Evolutionary conservation across 2,113 vertebrate genomes (phyloP).

Genomic region (Cheirogaleus medius): DNA sequence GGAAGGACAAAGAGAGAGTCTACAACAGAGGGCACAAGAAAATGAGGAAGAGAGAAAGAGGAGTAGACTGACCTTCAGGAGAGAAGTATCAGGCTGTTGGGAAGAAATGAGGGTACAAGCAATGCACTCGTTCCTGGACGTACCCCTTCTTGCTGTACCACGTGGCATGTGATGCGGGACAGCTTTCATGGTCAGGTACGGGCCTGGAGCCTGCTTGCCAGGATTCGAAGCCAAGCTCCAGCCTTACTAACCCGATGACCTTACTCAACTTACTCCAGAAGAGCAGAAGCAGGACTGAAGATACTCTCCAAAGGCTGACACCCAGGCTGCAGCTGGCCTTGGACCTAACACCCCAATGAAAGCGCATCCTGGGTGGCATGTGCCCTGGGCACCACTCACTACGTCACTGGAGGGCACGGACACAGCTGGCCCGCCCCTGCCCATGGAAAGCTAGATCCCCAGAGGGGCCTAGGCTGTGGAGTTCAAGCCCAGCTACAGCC

Average conservation of each 20-base stretch:
- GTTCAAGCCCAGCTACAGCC: neutral
- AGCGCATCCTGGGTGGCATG: neutral
- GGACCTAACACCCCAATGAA: too few relatives aligned
- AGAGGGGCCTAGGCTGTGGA: neutral
- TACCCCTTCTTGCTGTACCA: neutral
- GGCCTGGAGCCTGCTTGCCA: neutral
- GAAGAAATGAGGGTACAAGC: neutral
- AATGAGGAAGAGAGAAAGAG: neutral
- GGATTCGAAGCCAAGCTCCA: neutral
- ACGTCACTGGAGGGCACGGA: neutral
- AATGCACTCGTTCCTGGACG: neutral
- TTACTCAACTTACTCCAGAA: neutral
- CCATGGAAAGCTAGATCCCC: neutral
- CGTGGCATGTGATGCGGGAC: fast-evolving
- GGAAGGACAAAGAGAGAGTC: neutral
- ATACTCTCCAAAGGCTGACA: neutral
- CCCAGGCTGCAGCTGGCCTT: neutral
- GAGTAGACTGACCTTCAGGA: neutral
- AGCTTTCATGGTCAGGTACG: neutral
- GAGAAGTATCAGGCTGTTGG: neutral
- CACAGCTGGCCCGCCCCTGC: neutral
- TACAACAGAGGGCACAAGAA: neutral
- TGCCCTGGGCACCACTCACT: too few relatives aligned
- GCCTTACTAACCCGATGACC: neutral
- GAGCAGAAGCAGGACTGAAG: neutral